Evolutionary conservation across 2,888 invertebrate genomes (phyloP).

Genomic region (Adineta ricciae): DNA sequence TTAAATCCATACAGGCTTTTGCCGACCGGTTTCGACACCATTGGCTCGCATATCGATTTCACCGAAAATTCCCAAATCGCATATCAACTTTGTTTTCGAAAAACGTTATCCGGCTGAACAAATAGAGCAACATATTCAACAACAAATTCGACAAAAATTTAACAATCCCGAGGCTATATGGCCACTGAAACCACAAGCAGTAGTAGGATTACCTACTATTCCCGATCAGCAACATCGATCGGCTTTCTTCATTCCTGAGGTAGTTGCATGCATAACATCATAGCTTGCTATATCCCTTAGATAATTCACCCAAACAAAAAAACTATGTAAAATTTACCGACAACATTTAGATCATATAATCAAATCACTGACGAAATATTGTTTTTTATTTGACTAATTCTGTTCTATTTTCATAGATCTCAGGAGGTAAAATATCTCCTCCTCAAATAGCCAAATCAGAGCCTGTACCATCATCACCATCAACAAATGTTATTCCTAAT

Average conservation of each 20-base stretch:
- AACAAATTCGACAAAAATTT: slow-evolving; percentile 19
- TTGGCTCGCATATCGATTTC: slow-evolving; percentile 20
- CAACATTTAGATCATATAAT: too few species aligned
- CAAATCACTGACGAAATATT: too few species aligned
- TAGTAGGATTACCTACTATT: neutral
- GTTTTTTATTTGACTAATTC: neutral
- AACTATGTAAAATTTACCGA: neutral
- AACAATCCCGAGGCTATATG: slow-evolving; percentile 6
- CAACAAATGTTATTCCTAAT: neutral
- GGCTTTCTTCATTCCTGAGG: slow-evolving; percentile 18
- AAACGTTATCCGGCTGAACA: slow-evolving; percentile 27
- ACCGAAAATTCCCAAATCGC: slow-evolving; percentile 18
- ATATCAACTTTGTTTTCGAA: slow-evolving; percentile 33
- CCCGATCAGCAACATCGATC: slow-evolving; percentile 17
- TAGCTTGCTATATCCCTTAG: neutral
- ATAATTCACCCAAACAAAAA: neutral
- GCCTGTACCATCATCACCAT: neutral
- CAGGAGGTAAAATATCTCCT: neutral
- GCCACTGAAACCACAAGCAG: neutral
- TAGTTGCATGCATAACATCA: neutral
- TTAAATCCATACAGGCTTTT: slow-evolving; percentile 17
- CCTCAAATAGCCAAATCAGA: neutral
- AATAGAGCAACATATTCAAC: slow-evolving; percentile 20
- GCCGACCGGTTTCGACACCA: slow-evolving; percentile 19
- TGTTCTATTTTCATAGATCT: neutral